phyloP scores from a whole-genome alignment of 30 jellyfish, hydroid and myxozoan species.

The Nemopilema nomurai region DNA sequence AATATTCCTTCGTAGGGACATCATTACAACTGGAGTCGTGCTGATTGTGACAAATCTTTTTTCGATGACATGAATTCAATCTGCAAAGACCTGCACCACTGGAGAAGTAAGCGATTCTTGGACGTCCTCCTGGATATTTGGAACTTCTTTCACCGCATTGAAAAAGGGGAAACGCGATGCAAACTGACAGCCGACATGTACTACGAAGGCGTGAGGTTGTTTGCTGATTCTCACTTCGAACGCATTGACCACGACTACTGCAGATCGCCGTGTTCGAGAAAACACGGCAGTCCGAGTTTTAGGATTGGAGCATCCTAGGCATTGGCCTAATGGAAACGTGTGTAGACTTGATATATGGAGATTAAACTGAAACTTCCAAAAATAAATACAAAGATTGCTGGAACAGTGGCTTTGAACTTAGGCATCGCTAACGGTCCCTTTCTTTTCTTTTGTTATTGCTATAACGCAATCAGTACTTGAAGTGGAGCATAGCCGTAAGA shows the following conservation, averaged over 20 bases:
- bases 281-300: slow-evolving; percentile 82
- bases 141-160: slow-evolving; percentile 79
- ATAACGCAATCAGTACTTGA: no score
- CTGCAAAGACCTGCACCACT: slow-evolving; percentile 62
- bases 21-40: slow-evolving; percentile 96
- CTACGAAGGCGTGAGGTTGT: slow-evolving; percentile 90
- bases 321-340: no score
- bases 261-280: slow-evolving; percentile 77
- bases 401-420: no score
- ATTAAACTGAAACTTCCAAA: no score
- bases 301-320: not conserved
- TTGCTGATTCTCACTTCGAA: slow-evolving; percentile 94
- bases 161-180: slow-evolving; percentile 84
- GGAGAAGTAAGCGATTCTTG: slow-evolving; percentile 76
- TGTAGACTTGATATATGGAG: no score
- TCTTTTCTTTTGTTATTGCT: no score
- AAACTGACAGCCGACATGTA: slow-evolving; percentile 82
- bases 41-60: slow-evolving; percentile 90
- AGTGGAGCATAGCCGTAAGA: no score
- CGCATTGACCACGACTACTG: slow-evolving; percentile 94
- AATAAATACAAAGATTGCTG: no score
- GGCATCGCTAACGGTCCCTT: no score
- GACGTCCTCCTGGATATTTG: slow-evolving; percentile 70
- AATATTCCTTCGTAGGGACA: slow-evolving; percentile 75
- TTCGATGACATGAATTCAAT: slow-evolving; percentile 76